Evolutionary conservation across 2,113 vertebrate genomes (phyloP).

Genomic region (Ariopsis seemanni): DNA sequence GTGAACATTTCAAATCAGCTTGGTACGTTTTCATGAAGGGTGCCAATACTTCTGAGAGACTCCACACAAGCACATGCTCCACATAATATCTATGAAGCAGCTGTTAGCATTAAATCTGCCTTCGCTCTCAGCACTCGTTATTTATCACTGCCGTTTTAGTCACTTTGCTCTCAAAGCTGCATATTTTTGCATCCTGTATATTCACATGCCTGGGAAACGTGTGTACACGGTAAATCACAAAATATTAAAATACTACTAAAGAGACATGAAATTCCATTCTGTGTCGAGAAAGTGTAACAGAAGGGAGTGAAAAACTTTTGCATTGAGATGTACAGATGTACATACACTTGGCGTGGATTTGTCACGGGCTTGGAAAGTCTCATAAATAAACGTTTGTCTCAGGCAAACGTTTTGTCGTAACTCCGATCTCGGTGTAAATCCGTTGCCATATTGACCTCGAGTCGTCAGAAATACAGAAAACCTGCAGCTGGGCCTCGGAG

Average conservation of each 20-base stretch:
- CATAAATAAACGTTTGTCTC: neutral
- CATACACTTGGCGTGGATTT: neutral
- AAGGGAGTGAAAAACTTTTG: neutral
- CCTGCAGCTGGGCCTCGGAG: neutral
- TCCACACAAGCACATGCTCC: neutral
- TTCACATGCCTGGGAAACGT: neutral
- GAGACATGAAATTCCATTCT: neutral
- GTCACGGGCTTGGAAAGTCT: neutral
- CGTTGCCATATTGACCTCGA: neutral
- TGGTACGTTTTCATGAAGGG: too few relatives aligned
- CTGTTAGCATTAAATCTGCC: constrained; percentile 65
- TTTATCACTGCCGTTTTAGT: constrained; percentile 28
- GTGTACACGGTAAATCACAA: neutral
- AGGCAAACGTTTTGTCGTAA: neutral
- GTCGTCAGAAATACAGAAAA: neutral
- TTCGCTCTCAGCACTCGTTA: constrained; percentile 29
- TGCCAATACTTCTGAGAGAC: neutral
- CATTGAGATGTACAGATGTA: too few relatives aligned
- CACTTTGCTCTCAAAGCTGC: constrained; percentile 27
- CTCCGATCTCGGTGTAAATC: neutral
- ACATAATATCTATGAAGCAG: constrained; percentile 61
- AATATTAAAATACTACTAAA: neutral
- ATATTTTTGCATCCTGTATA: constrained; percentile 38
- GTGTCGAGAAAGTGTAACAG: neutral
- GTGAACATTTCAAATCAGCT: neutral